phyloP scores from a whole-genome alignment of 2,113 vertebrate species.

The Acinonyx jubatus region DNA sequence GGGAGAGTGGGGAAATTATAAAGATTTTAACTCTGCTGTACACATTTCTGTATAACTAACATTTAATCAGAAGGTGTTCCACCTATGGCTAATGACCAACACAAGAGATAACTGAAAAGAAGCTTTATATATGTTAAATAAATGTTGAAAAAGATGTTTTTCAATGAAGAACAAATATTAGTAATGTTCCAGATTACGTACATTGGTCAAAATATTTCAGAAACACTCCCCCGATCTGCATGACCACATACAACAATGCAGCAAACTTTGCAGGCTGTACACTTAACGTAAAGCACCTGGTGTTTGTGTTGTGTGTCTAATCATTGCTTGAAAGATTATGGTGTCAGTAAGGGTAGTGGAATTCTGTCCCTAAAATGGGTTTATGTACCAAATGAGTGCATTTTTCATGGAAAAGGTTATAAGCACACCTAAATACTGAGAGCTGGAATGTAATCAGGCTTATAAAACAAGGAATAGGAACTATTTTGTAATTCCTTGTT shows the following conservation, averaged over 20 bases:
- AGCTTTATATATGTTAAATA: neutral
- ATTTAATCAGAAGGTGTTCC: neutral
- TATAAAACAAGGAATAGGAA: neutral
- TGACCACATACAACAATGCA: neutral
- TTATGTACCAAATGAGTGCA: neutral
- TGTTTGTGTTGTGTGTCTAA: neutral
- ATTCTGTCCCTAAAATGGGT: neutral
- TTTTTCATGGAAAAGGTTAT: neutral
- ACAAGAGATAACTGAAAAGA: neutral
- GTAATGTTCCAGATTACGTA: neutral
- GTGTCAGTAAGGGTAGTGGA: neutral
- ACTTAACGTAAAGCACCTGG: neutral
- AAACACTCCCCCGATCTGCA: neutral
- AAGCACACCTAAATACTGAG: neutral
- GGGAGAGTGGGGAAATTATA: neutral
- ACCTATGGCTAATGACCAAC: neutral
- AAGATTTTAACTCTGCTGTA: constrained; percentile 7
- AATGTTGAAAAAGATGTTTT: constrained; percentile 10
- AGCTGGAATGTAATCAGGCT: neutral
- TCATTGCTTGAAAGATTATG: neutral
- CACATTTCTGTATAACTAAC: neutral
- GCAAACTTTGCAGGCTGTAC: neutral
- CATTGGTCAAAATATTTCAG: neutral
- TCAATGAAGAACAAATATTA: neutral
- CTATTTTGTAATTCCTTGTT: neutral